Conservation (phyloP, 2,888 invertebrate species). For the Tiphia femorata region DNA sequence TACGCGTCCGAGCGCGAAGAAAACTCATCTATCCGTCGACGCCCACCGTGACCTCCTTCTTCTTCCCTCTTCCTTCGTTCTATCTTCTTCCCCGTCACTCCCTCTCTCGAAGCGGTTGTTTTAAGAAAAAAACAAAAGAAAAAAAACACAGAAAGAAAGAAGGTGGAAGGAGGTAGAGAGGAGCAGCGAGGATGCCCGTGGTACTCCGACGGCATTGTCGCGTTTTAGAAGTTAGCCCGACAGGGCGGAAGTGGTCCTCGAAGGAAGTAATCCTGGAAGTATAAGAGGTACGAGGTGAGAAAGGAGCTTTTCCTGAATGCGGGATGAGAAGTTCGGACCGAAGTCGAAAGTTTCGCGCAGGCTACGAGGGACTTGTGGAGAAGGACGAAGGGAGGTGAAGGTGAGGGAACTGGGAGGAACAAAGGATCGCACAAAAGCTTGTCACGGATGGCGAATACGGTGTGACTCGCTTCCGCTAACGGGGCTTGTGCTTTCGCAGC, state of each 20-base stretch:
- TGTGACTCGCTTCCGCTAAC: constrained; percentile 24
- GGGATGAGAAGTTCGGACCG: constrained; percentile 23
- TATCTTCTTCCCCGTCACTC: no score
- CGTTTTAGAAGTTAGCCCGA: constrained; percentile 27
- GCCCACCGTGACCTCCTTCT: not conserved
- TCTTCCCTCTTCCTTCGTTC: not conserved
- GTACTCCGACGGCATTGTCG: constrained; percentile 20
- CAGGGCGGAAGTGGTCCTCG: constrained; percentile 29
- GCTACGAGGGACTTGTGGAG: not conserved
- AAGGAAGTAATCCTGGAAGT: constrained; percentile 32
- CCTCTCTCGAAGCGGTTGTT: no score
- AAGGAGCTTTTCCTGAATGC: constrained; percentile 39
- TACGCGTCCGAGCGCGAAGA: not conserved
- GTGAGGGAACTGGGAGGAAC: constrained; percentile 14
- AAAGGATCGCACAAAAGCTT: constrained; percentile 38
- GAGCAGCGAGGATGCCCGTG: not conserved
- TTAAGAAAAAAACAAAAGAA: no score
- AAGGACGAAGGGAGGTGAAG: not conserved
- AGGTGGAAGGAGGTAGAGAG: no score
- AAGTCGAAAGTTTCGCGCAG: constrained; percentile 32
- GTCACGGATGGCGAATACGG: constrained; percentile 30
- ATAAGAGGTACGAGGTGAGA: constrained; percentile 10
- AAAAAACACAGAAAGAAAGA: no score
- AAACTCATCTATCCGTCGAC: not conserved
- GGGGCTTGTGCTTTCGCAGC: constrained; percentile 4